Evolutionary conservation across 2,113 vertebrate genomes (phyloP), one percentile per base, ranked within the genome.

Genomic region (Cheirogaleus medius): DNA sequence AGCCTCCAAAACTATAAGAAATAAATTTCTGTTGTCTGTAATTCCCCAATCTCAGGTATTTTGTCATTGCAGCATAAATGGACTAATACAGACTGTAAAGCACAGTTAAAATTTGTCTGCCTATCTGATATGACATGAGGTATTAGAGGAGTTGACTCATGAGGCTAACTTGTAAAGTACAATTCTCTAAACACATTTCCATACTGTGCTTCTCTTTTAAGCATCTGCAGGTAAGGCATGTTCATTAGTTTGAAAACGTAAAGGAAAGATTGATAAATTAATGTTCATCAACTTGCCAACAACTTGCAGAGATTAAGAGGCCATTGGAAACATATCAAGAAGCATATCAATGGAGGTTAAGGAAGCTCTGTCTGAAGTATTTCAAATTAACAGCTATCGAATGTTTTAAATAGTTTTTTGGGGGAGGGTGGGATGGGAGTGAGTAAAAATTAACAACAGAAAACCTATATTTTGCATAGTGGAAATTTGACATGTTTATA

Each of bases 381-480:
- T 98, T 97, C 95, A 97, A 97, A 98, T 98, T 97, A 98, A 97
- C 95, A 97, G 82, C 84, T 98, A 98, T 98, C 97, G 90, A 63
- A 98, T 98, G 37, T 91, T 98, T 98, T 97, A 97, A 98, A 98
- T 98, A 97, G 3, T 97, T 98, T 98, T 97, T 97, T 94, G 93
- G 96, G 98, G 88, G 97, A 85, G 78, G 98, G 86, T 97, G 87
- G 76, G 97, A 47, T 96, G 82, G 97, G 87, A 58, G 20, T 95
- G 94, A 97, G 97, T 97, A 87, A 97, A 98, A 97, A 98, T 86
- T 3, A 1, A 97, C 87, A 96, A 90, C 7, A 37, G 60, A 94
- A 96, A 97, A 95, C 7, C n/a, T 96, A 47, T 76, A 83, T 64
- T 98, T 97, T 96, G 54, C 44, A 96, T 85, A 96, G 11, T 25